These are phyloP conservation scores for Polydrusus pterygomalis DNA, from an alignment of 2,888 invertebrate genomes.

Conservation along the genomic window DNA sequence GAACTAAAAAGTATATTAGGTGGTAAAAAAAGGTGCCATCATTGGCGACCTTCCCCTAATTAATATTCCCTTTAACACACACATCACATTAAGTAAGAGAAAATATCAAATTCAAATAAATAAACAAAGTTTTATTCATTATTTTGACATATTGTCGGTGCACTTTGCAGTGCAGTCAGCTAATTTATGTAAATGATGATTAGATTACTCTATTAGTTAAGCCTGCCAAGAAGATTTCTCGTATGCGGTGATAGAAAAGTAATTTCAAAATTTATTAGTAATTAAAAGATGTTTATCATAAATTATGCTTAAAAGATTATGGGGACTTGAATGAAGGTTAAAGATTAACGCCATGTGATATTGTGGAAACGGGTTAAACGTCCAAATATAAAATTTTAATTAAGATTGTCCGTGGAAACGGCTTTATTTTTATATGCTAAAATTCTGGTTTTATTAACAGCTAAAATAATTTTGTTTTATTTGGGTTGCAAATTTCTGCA, in stretches of 20 bases:
- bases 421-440: constrained; percentile 30
- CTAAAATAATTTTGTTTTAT: constrained; percentile 27
- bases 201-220: constrained; percentile 24
- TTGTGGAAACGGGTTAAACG: constrained; percentile 35
- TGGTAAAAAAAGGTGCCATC: too few species aligned
- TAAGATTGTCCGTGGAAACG: constrained; percentile 32
- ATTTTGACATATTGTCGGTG: constrained; percentile 15
- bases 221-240: constrained; percentile 4
- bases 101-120: not conserved
- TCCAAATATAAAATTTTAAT: constrained; percentile 39
- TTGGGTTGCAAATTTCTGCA: constrained; percentile 4
- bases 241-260: not conserved
- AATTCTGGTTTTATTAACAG: constrained; percentile 30
- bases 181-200: constrained; percentile 32
- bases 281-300: constrained; percentile 45
- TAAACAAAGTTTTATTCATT: constrained; percentile 21
- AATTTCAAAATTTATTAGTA: constrained; percentile 39
- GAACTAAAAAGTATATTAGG: too few species aligned
- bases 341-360: constrained; percentile 33
- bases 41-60: too few species aligned
- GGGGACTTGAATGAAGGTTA: constrained; percentile 27
- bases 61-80: not conserved
- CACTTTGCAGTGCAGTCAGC: constrained; percentile 8
- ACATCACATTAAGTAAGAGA: not conserved
- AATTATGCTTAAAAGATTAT: constrained; percentile 30